A percentile compares a stretch with the other conserved stretches of the same genome.
These are phyloP conservation scores for Muscidifurax raptorellus DNA, from an alignment of 1,140 invertebrate species.

Conservation along the genomic window DNA sequence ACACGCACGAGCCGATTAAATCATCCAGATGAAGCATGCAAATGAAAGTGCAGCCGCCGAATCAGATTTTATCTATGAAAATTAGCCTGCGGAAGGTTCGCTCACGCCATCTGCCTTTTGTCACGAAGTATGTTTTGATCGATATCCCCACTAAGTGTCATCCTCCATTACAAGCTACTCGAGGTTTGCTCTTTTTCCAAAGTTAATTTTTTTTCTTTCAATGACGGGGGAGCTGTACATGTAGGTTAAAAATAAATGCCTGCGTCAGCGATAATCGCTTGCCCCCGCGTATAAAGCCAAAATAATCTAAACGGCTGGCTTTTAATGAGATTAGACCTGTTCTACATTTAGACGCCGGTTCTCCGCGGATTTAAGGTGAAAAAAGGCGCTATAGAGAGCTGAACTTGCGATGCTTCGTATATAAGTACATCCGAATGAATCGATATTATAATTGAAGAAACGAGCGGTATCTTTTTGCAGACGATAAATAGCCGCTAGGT, in stretches of 20 bases:
- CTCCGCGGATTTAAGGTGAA: slow-evolving; percentile 4
- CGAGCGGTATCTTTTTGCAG: no score
- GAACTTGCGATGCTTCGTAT: slow-evolving; percentile 14
- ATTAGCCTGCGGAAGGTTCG: slow-evolving; percentile 19
- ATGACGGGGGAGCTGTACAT: not conserved
- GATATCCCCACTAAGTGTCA: slow-evolving; percentile 41
- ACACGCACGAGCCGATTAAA: slow-evolving; percentile 27
- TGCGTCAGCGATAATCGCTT: not conserved
- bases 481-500: no score
- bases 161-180: slow-evolving; percentile 21
- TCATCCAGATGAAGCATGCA: slow-evolving; percentile 29
- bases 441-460: no score
- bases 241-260: not conserved
- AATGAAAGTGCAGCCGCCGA: slow-evolving; percentile 27
- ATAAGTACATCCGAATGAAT: no score
- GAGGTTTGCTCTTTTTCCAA: slow-evolving; percentile 13
- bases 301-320: not conserved
- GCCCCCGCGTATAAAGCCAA: not conserved
- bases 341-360: slow-evolving; percentile 24
- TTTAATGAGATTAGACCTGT: slow-evolving; percentile 20
- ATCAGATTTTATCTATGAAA: slow-evolving; percentile 50
- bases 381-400: not conserved
- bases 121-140: slow-evolving; percentile 23
- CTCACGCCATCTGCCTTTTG: slow-evolving; percentile 22
- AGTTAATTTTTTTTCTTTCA: no score